Evolutionary conservation across 1,140 invertebrate genomes (phyloP).

Genomic region (Papilio polytes): DNA sequence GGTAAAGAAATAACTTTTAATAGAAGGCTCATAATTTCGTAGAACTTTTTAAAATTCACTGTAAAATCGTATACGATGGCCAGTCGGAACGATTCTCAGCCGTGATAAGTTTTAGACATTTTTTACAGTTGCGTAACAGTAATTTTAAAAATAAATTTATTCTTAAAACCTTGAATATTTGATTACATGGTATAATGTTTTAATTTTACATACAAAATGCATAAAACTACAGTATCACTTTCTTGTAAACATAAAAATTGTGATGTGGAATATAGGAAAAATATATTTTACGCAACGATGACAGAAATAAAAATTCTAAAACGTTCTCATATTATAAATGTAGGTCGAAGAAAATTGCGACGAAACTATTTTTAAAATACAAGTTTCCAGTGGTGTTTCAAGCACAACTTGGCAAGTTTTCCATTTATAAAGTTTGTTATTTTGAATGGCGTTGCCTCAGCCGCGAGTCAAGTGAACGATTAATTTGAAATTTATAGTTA

Average conservation of each 20-base stretch:
- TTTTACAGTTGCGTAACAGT: no score
- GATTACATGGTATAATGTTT: no score
- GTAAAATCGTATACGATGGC: no score
- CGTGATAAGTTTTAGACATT: no score
- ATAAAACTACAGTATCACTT: neutral
- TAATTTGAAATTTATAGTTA: conserved; percentile 1
- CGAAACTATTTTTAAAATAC: conserved; percentile 40
- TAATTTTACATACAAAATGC: neutral
- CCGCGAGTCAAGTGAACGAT: conserved; percentile 13
- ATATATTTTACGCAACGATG: conserved; percentile 21
- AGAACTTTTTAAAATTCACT: neutral
- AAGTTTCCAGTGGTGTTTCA: conserved; percentile 32
- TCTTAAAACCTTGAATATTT: no score
- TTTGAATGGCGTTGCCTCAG: conserved; percentile 21
- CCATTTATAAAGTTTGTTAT: conserved; percentile 36
- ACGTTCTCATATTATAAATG: conserved; percentile 37
- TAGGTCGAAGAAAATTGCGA: conserved; percentile 39
- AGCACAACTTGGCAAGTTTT: conserved; percentile 31
- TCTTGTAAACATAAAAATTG: neutral
- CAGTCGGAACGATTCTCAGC: no score
- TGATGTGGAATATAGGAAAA: neutral
- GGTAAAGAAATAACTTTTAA: neutral
- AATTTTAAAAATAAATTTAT: no score
- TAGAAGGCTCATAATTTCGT: neutral
- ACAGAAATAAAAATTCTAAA: conserved; percentile 36